Percentiles rank a stretch among this genome's conserved stretches.
Conservation (phyloP, 2,797 vertebrate genomes). For the Mallotus villosus region DNA sequence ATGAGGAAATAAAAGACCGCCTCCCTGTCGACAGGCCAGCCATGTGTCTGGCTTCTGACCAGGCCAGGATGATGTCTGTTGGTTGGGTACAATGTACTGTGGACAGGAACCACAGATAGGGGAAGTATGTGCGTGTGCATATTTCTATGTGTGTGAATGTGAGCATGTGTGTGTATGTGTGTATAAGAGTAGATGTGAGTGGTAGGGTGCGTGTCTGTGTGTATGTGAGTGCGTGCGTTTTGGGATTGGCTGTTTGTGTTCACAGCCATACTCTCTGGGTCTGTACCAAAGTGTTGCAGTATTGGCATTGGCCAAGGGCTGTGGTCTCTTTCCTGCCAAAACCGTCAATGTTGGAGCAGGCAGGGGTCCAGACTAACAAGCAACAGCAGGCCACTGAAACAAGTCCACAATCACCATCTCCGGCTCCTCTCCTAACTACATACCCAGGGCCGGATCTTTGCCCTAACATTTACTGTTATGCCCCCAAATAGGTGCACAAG, state of each 20-base stretch:
- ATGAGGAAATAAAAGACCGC: slow-evolving; percentile 67
- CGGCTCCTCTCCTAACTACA: slow-evolving; percentile 24
- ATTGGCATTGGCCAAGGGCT: slow-evolving; percentile 52
- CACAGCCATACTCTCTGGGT: slow-evolving; percentile 42
- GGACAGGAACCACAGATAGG: slow-evolving; percentile 31
- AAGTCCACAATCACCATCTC: slow-evolving; percentile 44
- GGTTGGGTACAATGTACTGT: slow-evolving; percentile 52
- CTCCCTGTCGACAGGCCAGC: slow-evolving; percentile 55
- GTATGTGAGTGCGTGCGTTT: slow-evolving; percentile 40
- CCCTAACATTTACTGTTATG: slow-evolving; percentile 32
- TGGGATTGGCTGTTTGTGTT: too few species aligned
- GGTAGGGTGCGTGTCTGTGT: slow-evolving; percentile 47
- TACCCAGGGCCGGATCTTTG: slow-evolving; percentile 40
- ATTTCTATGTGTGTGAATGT: too few species aligned
- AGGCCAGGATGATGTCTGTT: slow-evolving; percentile 59
- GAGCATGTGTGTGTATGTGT: too few species aligned
- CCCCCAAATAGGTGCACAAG: slow-evolving; percentile 40
- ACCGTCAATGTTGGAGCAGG: slow-evolving; percentile 52
- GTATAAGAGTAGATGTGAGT: too few species aligned
- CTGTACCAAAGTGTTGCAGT: slow-evolving; percentile 53
- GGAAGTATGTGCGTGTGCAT: too few species aligned
- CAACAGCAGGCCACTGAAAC: slow-evolving; percentile 41
- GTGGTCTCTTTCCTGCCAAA: slow-evolving; percentile 54
- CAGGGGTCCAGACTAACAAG: slow-evolving; percentile 50
- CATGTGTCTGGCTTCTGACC: slow-evolving; percentile 62